Evolutionary conservation across 1,140 invertebrate species (phyloP).

Genomic region (Drosophila rufa): DNA sequence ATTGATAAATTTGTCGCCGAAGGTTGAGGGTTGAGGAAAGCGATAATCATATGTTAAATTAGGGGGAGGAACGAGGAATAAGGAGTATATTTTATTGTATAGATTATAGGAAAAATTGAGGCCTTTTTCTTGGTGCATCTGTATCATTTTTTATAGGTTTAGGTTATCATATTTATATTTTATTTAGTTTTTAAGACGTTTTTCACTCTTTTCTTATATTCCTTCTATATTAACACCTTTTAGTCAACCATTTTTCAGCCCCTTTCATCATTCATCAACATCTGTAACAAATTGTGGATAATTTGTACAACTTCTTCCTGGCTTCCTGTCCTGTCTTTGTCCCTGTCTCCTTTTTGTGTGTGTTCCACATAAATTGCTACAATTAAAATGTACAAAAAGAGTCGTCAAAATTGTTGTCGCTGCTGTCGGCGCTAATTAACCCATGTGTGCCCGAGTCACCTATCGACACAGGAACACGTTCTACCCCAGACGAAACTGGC

Average conservation of each 20-base stretch:
- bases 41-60: slow-evolving; percentile 35
- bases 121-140: neutral
- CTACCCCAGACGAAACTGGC: slow-evolving; percentile 23
- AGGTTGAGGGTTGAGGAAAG: slow-evolving; percentile 6
- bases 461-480: slow-evolving; percentile 40
- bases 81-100: neutral
- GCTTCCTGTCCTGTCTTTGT: slow-evolving; percentile 4
- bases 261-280: slow-evolving; percentile 27
- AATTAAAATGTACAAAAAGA: slow-evolving; percentile 79
- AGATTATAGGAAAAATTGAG: neutral
- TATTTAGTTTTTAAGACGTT: neutral
- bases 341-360: slow-evolving; percentile 5
- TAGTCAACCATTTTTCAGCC: neutral
- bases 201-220: neutral
- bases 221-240: neutral
- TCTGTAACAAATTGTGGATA: slow-evolving; percentile 49
- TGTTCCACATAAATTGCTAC: slow-evolving; percentile 66
- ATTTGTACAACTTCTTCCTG: slow-evolving; percentile 41
- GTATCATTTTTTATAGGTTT: neutral
- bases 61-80: slow-evolving; percentile 1
- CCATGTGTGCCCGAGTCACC: slow-evolving; percentile 56
- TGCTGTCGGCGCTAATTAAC: slow-evolving; percentile 64
- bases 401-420: slow-evolving; percentile 42
- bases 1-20: slow-evolving; percentile 48
- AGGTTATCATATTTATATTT: no score